Base-by-base conservation (phyloP, 35 echinoderm and acorn worm species). In the Ptychodera flava region DNA sequence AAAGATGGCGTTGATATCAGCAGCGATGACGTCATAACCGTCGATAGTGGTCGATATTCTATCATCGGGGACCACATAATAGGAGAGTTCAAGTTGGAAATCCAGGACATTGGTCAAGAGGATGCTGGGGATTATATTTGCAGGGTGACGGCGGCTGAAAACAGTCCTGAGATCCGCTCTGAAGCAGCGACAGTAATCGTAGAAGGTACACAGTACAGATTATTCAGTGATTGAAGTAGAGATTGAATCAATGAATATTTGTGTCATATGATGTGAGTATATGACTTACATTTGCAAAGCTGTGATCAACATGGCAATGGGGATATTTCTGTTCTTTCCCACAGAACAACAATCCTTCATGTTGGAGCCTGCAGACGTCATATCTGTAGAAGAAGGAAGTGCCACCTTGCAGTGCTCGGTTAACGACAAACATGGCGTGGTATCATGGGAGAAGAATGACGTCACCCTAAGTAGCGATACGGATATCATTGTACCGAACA, bases 121-220 rank as follows among this genome's bases (percentile, higher is more conserved):
- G 95, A 98, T 76, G 78, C 85, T 15, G 95, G 86, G 12, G 81
- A 45, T 36, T 98, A 94, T 34, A 83, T 86, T 35, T 98, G 92
- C 36, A 84, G 85, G 0, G 84, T 98, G 12, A 89, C 84, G 0
- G 80, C 52, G 16, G 85, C 37, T 1, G 90, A 64, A 12, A 64
- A 64, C 45, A 64, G 45, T 64, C 45, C 45, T 64, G 45, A 64
- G 22, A 64, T 64, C 22, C 45, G 45, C 0, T 94, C 95, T 29
- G 85, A 86, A 22, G 83, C 84, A 1, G 95, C 92, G 2, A 90
- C 82, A 1, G 85, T 98, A 28, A 86, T 87, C 31, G 90, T 92
- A 0, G 37, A 33, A 78, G 83, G 95, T 97, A 89, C 79, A 79
- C 84, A 85, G 6, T 64, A 64, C 45, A 64, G n/a, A n/a, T n/a